Conservation (phyloP, 2,113 vertebrate species). For the Cathartes aura region DNA sequence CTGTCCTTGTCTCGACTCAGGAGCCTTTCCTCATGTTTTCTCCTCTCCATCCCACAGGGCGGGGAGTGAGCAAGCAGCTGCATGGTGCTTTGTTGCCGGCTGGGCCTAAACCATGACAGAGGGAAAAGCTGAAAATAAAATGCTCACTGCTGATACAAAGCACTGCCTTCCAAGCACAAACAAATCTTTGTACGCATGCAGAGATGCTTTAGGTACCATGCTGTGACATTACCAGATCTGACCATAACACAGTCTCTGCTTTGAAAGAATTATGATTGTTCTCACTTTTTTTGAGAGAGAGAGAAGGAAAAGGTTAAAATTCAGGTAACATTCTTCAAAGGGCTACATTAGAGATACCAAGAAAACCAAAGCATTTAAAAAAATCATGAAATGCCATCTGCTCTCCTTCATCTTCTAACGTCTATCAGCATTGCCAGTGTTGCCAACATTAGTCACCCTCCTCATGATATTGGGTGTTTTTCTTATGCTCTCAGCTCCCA, state of each 20-base stretch:
- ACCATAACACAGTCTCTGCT: not conserved
- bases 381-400: not conserved
- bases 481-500: not conserved
- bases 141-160: not conserved
- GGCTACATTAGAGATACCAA: not conserved
- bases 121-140: not conserved
- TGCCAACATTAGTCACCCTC: conserved; percentile 11
- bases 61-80: too few species aligned
- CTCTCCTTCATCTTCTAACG: not conserved
- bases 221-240: not conserved
- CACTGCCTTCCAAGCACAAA: not conserved
- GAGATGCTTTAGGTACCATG: not conserved
- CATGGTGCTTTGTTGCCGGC: too few species aligned
- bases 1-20: too few species aligned
- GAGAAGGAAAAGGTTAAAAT: not conserved
- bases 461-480: not conserved
- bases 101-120: too few species aligned
- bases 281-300: not conserved
- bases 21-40: too few species aligned
- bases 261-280: not conserved
- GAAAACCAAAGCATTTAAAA: not conserved
- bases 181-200: not conserved
- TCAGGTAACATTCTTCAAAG: conserved; percentile 3
- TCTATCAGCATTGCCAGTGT: not conserved
- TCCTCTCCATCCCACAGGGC: too few species aligned